These are phyloP conservation scores for Chrysomallon squamiferum DNA, from an alignment of 1,140 invertebrate genomes.

Conservation along the genomic window DNA sequence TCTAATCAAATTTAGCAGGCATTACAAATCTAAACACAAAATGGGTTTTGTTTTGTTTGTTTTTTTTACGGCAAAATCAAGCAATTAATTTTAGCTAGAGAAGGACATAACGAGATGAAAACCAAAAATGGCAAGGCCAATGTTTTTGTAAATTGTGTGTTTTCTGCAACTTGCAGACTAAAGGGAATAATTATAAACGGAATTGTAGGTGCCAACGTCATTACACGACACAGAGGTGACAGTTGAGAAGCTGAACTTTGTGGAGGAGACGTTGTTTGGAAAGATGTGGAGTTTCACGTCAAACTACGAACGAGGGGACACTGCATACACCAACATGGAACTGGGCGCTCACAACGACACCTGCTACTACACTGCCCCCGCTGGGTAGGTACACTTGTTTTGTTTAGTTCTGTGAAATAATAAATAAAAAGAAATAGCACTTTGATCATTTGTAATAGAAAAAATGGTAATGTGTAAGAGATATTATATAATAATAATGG, in stretches of 20 bases:
- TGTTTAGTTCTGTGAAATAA: not conserved
- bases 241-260: conserved; percentile 65
- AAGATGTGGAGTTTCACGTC: conserved; percentile 68
- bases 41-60: too few species aligned
- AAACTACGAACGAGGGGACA: conserved; percentile 69
- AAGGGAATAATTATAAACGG: too few species aligned
- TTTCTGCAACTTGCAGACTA: too few species aligned
- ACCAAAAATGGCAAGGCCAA: too few species aligned
- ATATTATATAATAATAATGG: too few species aligned
- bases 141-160: too few species aligned
- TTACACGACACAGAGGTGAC: conserved; percentile 66
- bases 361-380: conserved; percentile 76
- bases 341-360: conserved; percentile 72
- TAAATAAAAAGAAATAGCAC: not conserved
- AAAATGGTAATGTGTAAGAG: too few species aligned
- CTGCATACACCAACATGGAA: conserved; percentile 69
- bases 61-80: too few species aligned
- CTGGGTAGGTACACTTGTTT: conserved; percentile 67
- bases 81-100: too few species aligned
- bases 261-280: conserved; percentile 71
- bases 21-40: too few species aligned
- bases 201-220: conserved; percentile 1
- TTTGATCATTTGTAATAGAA: not conserved
- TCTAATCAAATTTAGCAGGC: too few species aligned
- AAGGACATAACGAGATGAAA: too few species aligned